Percentiles rank a stretch among this genome's conserved stretches.
phyloP scores from a whole-genome alignment of 1,140 invertebrate genomes.

The Tetranychus urticae region DNA sequence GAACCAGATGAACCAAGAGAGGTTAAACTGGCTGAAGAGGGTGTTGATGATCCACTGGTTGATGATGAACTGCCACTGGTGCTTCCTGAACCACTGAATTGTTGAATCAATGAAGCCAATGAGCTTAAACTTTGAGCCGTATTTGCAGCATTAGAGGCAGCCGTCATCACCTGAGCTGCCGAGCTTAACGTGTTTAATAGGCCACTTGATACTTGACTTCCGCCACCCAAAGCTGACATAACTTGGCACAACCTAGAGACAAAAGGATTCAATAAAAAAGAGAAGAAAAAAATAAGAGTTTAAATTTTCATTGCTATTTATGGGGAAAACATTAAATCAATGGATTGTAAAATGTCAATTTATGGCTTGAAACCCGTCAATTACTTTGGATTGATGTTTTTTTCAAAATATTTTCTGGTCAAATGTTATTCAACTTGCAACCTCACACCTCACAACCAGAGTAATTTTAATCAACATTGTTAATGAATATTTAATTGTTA shows the following conservation, averaged over 20 bases:
- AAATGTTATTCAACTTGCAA: not conserved
- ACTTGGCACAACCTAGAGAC: not conserved
- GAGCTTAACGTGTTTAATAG: not conserved
- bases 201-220: not conserved
- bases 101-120: not conserved
- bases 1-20: not conserved
- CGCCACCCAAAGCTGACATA: not conserved
- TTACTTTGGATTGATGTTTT: too few species aligned
- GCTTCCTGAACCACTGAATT: not conserved
- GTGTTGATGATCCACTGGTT: not conserved
- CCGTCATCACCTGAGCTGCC: not conserved
- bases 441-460: not conserved
- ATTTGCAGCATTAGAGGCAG: not conserved
- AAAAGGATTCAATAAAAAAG: not conserved
- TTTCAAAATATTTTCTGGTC: not conserved
- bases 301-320: too few species aligned
- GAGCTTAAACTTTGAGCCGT: not conserved
- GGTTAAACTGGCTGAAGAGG: not conserved
- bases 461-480: too few species aligned
- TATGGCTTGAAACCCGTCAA: too few species aligned
- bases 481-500: not conserved
- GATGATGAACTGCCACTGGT: not conserved
- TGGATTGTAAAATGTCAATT: too few species aligned
- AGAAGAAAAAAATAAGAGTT: not conserved
- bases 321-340: too few species aligned